Conservation (phyloP, 2,888 invertebrate genomes). For the Scrobipalpa costella region DNA sequence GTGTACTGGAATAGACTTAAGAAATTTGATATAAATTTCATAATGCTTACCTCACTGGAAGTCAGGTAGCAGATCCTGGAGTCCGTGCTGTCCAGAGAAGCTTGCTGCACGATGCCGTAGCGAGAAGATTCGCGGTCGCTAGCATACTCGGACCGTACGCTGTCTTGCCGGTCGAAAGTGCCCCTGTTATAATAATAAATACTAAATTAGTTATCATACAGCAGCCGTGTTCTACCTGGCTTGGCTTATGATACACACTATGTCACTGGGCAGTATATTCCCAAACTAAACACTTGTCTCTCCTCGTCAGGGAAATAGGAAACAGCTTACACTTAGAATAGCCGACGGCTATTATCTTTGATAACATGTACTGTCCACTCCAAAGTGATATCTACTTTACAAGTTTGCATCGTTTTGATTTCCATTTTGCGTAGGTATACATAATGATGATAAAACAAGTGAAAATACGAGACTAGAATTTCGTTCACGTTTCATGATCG, state of each 20-base stretch:
- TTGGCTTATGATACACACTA: no score
- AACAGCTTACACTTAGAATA: neutral
- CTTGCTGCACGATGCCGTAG: conserved; percentile 95
- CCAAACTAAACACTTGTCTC: neutral
- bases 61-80: conserved; percentile 96
- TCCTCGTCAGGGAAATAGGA: neutral
- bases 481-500: no score
- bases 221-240: no score
- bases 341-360: neutral
- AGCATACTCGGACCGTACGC: conserved; percentile 93
- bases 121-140: conserved; percentile 92
- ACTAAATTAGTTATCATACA: neutral
- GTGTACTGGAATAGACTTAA: no score
- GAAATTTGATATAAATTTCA: conserved; percentile 42
- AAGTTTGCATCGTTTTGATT: neutral
- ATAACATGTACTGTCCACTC: neutral
- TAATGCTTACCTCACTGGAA: conserved; percentile 96
- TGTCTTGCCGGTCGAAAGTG: conserved; percentile 93
- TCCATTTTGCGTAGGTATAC: neutral
- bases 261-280: no score
- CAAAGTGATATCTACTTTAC: neutral
- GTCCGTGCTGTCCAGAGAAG: conserved; percentile 96
- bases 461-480: no score
- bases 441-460: no score
- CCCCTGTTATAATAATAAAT: conserved; percentile 82